Conservation (phyloP, 2,113 vertebrate species). For the Aspidoscelis tigris region DNA sequence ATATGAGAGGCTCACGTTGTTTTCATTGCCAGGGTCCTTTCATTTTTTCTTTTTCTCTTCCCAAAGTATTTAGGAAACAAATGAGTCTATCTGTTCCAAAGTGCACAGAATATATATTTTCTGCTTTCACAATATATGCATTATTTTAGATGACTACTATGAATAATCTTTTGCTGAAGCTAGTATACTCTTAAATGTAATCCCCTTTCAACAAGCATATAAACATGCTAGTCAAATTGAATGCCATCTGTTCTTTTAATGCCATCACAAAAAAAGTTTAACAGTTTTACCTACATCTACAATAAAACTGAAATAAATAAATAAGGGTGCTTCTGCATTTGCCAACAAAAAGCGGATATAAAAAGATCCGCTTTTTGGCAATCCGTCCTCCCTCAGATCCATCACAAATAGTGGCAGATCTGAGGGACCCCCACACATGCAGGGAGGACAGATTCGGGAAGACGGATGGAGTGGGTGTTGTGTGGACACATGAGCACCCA, state of each 20-base stretch:
- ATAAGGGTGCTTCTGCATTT: too few species aligned
- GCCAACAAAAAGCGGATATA: too few species aligned
- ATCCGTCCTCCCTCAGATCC: too few species aligned
- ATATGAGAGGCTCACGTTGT: too few species aligned
- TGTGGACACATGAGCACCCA: too few species aligned
- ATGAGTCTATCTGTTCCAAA: slow-evolving; percentile 8
- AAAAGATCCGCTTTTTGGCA: too few species aligned
- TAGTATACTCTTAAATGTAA: background rate
- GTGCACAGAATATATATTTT: slow-evolving; percentile 15
- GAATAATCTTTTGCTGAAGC: background rate
- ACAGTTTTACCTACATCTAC: slow-evolving; percentile 20
- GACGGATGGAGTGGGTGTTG: too few species aligned
- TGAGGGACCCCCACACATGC: too few species aligned
- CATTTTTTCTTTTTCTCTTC: background rate
- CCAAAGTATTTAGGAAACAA: background rate
- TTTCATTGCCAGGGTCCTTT: too few species aligned
- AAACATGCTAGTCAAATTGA: slow-evolving; percentile 22
- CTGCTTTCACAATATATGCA: background rate
- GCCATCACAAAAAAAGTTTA: background rate
- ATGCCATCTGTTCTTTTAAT: slow-evolving; percentile 10
- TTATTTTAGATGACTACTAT: slow-evolving; percentile 26
- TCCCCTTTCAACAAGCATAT: slow-evolving; percentile 14
- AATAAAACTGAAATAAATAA: slow-evolving; percentile 9
- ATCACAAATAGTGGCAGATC: too few species aligned
- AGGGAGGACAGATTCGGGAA: too few species aligned